A percentile compares a stretch with the other conserved stretches of the same genome.
These are phyloP conservation scores for Ormyrus labotus DNA, from an alignment of 2,888 invertebrate species.

Conservation along the genomic window DNA sequence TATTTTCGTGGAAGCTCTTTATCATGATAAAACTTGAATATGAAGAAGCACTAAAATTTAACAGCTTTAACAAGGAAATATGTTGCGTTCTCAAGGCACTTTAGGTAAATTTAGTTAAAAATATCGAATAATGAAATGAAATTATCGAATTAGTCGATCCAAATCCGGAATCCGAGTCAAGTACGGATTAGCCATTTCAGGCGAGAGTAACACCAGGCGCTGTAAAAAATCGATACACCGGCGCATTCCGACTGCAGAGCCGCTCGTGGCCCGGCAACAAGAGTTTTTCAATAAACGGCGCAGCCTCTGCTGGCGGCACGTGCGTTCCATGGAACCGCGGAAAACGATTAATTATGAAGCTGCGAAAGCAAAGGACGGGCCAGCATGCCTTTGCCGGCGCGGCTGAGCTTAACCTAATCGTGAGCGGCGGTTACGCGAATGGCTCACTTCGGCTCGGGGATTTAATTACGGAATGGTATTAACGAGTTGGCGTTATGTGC, in stretches of 20 bases:
- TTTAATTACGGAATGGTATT: constrained; percentile 56
- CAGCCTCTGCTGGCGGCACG: background rate
- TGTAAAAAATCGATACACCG: no score
- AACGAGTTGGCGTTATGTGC: constrained; percentile 41
- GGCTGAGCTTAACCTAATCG: constrained; percentile 45
- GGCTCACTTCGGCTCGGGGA: constrained; percentile 41
- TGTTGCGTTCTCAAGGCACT: no score
- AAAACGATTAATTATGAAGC: no score
- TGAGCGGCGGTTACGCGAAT: constrained; percentile 33
- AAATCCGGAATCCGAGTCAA: no score
- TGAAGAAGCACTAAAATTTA: constrained; percentile 21
- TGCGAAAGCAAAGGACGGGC: no score
- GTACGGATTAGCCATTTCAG: no score
- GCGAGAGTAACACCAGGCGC: no score
- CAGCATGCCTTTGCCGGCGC: background rate
- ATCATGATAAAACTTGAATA: background rate
- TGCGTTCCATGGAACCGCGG: no score
- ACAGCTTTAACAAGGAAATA: background rate
- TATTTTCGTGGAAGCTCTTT: background rate
- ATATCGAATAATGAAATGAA: no score
- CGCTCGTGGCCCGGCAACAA: background rate
- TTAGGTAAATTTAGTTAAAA: no score
- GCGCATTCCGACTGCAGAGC: no score
- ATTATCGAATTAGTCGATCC: no score
- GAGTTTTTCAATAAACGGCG: constrained; percentile 13